Percentiles rank a stretch among this genome's conserved stretches.
These are phyloP conservation scores for Ormia ochracea DNA, from an alignment of 2,888 invertebrate genomes.

Conservation along the genomic window DNA sequence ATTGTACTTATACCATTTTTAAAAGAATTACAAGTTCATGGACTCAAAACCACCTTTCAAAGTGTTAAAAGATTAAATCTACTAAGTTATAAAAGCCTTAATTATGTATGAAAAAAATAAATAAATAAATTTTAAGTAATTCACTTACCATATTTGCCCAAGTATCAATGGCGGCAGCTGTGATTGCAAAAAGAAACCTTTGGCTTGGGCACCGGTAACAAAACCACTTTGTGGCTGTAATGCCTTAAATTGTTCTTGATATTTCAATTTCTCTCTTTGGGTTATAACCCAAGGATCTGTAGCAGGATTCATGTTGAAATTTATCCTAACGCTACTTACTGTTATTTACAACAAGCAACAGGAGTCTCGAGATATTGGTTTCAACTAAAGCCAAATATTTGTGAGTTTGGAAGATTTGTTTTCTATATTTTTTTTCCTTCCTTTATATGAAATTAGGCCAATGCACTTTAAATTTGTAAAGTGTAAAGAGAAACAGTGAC, in stretches of 20 bases:
- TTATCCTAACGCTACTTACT: slow-evolving; percentile 28
- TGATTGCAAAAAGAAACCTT: slow-evolving; percentile 93
- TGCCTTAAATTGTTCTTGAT: slow-evolving; percentile 93
- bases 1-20: too few relatives aligned
- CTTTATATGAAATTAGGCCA: slow-evolving; percentile 37
- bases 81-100: too few relatives aligned
- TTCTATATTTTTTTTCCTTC: slow-evolving; percentile 7
- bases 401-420: neutral
- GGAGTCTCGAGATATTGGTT: neutral
- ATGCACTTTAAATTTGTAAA: slow-evolving; percentile 33
- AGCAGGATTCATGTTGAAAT: slow-evolving; percentile 73
- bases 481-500: slow-evolving; percentile 8
- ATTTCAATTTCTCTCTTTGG: slow-evolving; percentile 90
- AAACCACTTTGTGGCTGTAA: slow-evolving; percentile 91
- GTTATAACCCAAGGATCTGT: slow-evolving; percentile 92
- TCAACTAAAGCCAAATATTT: neutral
- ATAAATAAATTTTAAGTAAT: too few relatives aligned
- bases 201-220: slow-evolving; percentile 94
- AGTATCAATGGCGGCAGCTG: slow-evolving; percentile 92
- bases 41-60: too few relatives aligned
- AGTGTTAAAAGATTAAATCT: too few relatives aligned
- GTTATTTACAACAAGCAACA: slow-evolving; percentile 1
- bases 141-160: slow-evolving; percentile 94
- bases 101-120: too few relatives aligned
- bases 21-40: too few relatives aligned